phyloP scores from a whole-genome alignment of 1,140 invertebrate genomes.

The Drosophila sucinea region DNA sequence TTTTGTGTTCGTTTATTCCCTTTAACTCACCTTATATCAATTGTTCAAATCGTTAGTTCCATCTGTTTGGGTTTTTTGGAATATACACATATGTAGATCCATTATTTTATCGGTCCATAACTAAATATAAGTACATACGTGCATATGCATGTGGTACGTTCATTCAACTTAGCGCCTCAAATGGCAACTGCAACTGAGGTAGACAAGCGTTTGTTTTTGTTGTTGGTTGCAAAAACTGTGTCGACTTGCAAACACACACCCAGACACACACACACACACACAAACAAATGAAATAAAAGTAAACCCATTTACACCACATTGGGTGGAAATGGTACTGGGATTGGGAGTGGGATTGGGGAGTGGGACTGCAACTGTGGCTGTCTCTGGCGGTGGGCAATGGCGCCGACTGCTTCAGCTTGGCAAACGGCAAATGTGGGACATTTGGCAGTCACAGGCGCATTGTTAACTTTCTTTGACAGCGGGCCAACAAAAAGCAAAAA shows the following conservation, averaged over 20 bases:
- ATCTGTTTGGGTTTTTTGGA: background rate
- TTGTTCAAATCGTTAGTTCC: background rate
- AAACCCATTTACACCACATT: constrained; percentile 78
- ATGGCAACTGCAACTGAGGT: constrained; percentile 24
- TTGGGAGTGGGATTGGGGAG: background rate
- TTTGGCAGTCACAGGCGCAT: constrained; percentile 74
- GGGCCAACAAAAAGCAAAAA: constrained; percentile 56
- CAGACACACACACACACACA: constrained; percentile 62
- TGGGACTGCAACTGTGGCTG: constrained; percentile 5
- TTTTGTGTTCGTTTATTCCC: background rate
- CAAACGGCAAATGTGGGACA: constrained; percentile 75
- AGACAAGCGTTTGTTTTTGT: constrained; percentile 38
- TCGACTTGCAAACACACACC: constrained; percentile 46
- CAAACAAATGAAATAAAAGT: constrained; percentile 79
- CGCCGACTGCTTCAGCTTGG: constrained; percentile 59
- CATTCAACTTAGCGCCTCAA: constrained; percentile 33
- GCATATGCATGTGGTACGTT: background rate
- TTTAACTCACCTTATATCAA: background rate
- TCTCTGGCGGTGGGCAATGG: constrained; percentile 31
- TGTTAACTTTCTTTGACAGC: constrained; percentile 80
- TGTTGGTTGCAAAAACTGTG: constrained; percentile 58
- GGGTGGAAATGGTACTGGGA: background rate
- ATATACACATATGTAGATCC: background rate
- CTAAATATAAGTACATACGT: background rate
- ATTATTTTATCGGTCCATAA: background rate